Evolutionary conservation across 1,140 invertebrate genomes (phyloP), one percentile per base, ranked within the genome.

Genomic region (Bombus superbus): DNA sequence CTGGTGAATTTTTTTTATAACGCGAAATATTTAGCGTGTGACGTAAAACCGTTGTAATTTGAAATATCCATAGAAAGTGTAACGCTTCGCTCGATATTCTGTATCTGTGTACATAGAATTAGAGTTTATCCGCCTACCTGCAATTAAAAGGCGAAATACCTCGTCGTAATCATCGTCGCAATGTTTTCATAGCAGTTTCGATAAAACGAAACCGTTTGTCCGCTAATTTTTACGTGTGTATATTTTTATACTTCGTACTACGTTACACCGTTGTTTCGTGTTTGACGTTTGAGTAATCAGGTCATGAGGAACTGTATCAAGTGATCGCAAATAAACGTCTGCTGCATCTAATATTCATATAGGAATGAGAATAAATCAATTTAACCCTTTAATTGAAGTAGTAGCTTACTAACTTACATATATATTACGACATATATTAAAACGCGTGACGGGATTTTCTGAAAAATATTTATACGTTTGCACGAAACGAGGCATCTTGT

Each of bases 241-340:
- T 53, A 53, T 53, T 53, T n/a, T 76, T 25, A 25, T n/a, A 13
- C 28, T n/a, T 53, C 18, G 53, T n/a, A 25, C 53, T 64, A 40
- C 15, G 40, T 62, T 62, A 62, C 28, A 25, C 40, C 25, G n/a
- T 28, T 42, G 32, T 38, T 38, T 38, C 38, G 38, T 38, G 42
- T 44, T 47, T 66, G 62, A 28, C 40, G 35, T 68, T 25, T 11
- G 11, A 35, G 22, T 35, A 66, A 44, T 15, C 62, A 66, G 62
- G 59, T 78, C 76, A 42, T 53, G 25, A 76, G 13, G 53, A 76
- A 38, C 28, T 22, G n/a, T 78, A 64, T 78, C n/a, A 40, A 80
- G 1, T 28, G 53, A 81, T 44, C 9, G 47, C 22, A 62, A 77
- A 32, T 78, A 64, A 77, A 64, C 57, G 22, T 32, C 75, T 64